Percentiles rank a stretch among this genome's conserved stretches.
Evolutionary conservation across 1,140 invertebrate species (phyloP).

Genomic region (Drosophila ironensis): DNA sequence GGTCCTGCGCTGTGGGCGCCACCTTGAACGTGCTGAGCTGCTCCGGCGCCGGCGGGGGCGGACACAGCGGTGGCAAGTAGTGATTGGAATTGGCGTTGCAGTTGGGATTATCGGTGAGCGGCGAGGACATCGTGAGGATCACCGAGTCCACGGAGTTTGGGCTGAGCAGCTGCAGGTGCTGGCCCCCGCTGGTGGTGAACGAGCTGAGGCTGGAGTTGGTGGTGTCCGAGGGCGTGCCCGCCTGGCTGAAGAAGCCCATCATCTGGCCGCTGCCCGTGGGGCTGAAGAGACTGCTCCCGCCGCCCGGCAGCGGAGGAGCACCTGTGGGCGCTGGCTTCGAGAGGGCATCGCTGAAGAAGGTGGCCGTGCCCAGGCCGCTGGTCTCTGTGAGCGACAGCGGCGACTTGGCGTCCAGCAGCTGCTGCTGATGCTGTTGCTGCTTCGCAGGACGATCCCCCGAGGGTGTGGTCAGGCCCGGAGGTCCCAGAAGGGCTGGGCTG

Average conservation of each 20-base stretch:
- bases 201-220: constrained; percentile 86
- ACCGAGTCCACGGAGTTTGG: constrained; percentile 86
- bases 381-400: constrained; percentile 79
- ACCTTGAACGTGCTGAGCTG: constrained; percentile 76
- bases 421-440: constrained; percentile 40
- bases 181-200: constrained; percentile 84
- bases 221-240: constrained; percentile 85
- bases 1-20: constrained; percentile 3
- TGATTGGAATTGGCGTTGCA: constrained; percentile 52
- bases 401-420: constrained; percentile 74
- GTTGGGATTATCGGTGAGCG: too few species aligned
- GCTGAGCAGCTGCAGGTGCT: constrained; percentile 82
- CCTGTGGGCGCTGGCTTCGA: constrained; percentile 30
- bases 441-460: background rate
- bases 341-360: constrained; percentile 66
- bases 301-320: constrained; percentile 1
- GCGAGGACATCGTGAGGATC: constrained; percentile 89
- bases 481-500: constrained; percentile 84
- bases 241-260: constrained; percentile 78
- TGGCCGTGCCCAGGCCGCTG: constrained; percentile 76
- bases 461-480: constrained; percentile 34
- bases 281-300: constrained; percentile 50
- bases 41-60: constrained; percentile 1
- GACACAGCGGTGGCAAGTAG: constrained; percentile 23
- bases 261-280: constrained; percentile 66